phyloP scores from a whole-genome alignment of 35 echinoderm and acorn worm species.

The Holothuria glaberrima region DNA sequence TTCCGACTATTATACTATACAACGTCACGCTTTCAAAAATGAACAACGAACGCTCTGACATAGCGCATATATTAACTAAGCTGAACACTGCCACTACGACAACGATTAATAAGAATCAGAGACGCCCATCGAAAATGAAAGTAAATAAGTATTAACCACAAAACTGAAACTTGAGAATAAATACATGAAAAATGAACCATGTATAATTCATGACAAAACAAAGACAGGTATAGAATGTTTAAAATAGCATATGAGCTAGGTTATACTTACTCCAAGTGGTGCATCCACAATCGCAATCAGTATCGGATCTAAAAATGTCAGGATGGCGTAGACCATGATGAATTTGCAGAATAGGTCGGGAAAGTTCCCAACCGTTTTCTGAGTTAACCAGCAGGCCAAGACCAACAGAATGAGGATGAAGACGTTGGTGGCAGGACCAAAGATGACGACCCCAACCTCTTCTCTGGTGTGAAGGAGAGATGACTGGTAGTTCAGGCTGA shows the following conservation, averaged over 20 bases:
- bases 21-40: background rate
- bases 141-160: no score
- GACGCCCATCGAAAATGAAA: no score
- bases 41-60: no score
- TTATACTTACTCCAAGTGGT: slow-evolving; percentile 46
- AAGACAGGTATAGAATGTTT: background rate
- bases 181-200: background rate
- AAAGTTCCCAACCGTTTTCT: slow-evolving; percentile 84
- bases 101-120: no score
- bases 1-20: no score
- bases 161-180: no score
- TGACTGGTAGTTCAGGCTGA: slow-evolving; percentile 95
- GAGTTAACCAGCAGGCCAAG: slow-evolving; percentile 76
- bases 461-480: slow-evolving; percentile 92
- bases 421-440: slow-evolving; percentile 92
- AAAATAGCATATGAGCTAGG: background rate
- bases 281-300: slow-evolving; percentile 95
- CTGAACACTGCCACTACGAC: no score
- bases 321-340: slow-evolving; percentile 88
- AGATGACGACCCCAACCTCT: slow-evolving; percentile 92
- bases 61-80: no score
- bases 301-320: slow-evolving; percentile 86
- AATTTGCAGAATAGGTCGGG: slow-evolving; percentile 93
- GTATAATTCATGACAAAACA: background rate
- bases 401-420: slow-evolving; percentile 66